Percentiles rank a stretch among this genome's conserved stretches.
phyloP scores from a whole-genome alignment of 2,797 vertebrate genomes.

The Leptodactylus fallax region DNA sequence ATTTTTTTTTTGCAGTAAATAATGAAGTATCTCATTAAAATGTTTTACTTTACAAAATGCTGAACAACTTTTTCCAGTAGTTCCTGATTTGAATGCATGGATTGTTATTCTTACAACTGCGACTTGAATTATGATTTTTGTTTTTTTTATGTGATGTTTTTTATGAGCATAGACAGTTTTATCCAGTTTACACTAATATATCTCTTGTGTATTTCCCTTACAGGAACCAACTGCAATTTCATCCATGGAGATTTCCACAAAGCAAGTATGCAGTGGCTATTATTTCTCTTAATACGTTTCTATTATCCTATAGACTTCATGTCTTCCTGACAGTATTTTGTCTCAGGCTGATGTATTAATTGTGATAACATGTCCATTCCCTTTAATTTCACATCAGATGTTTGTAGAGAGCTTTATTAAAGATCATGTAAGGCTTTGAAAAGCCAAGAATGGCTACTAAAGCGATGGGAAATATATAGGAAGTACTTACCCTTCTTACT shows the following conservation, averaged over 20 bases:
- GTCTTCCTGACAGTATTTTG: slow-evolving; percentile 67
- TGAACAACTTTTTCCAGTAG: background rate
- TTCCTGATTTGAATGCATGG: background rate
- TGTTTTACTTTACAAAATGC: background rate
- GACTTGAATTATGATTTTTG: background rate
- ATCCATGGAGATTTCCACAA: slow-evolving; percentile 96
- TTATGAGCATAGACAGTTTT: background rate
- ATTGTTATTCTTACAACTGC: background rate
- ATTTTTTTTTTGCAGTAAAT: background rate
- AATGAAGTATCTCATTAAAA: background rate
- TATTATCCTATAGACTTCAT: slow-evolving; percentile 58
- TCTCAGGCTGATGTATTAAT: slow-evolving; percentile 67
- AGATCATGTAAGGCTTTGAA: background rate
- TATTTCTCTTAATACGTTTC: slow-evolving; percentile 68
- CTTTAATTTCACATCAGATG: slow-evolving; percentile 67
- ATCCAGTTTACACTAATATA: background rate
- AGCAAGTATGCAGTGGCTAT: slow-evolving; percentile 83
- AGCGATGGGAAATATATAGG: too few species aligned
- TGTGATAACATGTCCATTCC: slow-evolving; percentile 63
- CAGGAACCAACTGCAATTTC: slow-evolving; percentile 91
- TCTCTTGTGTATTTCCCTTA: slow-evolving; percentile 55
- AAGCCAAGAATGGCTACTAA: too few species aligned
- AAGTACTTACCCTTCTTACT: too few species aligned
- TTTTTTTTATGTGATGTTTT: background rate
- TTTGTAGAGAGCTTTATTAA: slow-evolving; percentile 50